A percentile compares a stretch with the other conserved stretches of the same genome.
phyloP scores from a whole-genome alignment of 2,888 invertebrate genomes.

The Oxyteleia sp. region DNA sequence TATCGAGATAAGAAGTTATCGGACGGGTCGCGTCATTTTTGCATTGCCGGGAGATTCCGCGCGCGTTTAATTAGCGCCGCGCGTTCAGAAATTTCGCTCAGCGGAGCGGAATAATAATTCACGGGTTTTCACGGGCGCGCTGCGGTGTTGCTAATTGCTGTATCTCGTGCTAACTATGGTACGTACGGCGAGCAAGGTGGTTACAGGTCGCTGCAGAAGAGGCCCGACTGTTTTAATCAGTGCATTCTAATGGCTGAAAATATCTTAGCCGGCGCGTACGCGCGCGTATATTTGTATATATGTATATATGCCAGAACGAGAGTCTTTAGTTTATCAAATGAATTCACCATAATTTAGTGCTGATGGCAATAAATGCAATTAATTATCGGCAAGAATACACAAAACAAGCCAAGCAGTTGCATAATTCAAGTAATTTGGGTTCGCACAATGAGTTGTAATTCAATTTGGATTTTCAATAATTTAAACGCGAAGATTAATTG shows the following conservation, averaged over 20 bases:
- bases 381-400: slow-evolving; percentile 52
- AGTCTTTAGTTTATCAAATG: slow-evolving; percentile 62
- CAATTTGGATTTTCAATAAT: slow-evolving; percentile 57
- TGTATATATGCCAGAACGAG: too few species aligned
- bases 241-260: slow-evolving; percentile 55
- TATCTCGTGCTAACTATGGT: slow-evolving; percentile 55
- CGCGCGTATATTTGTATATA: neutral
- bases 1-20: slow-evolving; percentile 62
- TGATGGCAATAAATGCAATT: slow-evolving; percentile 53
- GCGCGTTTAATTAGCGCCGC: slow-evolving; percentile 55
- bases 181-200: slow-evolving; percentile 29
- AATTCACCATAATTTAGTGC: slow-evolving; percentile 60
- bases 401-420: slow-evolving; percentile 26
- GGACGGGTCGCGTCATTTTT: slow-evolving; percentile 47
- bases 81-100: slow-evolving; percentile 28
- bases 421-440: slow-evolving; percentile 51
- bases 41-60: slow-evolving; percentile 29
- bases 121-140: slow-evolving; percentile 35
- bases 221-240: slow-evolving; percentile 60
- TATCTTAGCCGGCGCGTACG: slow-evolving; percentile 31
- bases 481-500: slow-evolving; percentile 35
- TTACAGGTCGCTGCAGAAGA: slow-evolving; percentile 59
- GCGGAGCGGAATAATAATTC: slow-evolving; percentile 53
- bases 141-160: slow-evolving; percentile 66
- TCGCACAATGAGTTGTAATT: slow-evolving; percentile 41